Evolutionary conservation across 2,797 vertebrate species (phyloP), one percentile per base, ranked within the genome.

Genomic region (Hafferia zeledoni): DNA sequence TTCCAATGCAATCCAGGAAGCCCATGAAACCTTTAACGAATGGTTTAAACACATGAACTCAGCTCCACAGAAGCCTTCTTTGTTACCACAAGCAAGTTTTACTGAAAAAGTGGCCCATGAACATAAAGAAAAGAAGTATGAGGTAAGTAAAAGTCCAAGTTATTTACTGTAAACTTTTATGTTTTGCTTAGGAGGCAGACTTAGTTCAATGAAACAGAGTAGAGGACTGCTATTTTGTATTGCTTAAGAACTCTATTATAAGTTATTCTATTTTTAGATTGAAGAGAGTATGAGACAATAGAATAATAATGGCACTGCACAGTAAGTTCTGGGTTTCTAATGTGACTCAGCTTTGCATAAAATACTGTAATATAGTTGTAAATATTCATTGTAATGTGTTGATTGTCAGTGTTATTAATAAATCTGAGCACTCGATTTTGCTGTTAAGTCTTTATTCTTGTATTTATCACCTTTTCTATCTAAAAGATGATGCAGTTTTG

Each of bases 11-110:
- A 96, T 95, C 83, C 93, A 99, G 98, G 98, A 99, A 97, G 98
- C 98, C 71, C 98, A 99, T 17, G 99, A 99, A 97, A 98, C 99
- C 4, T 99, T 99, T 97, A 99, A 98, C 30, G 99, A 99, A 39
- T 99, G 99, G 99, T 99, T 99, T 97, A 98, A 98, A 90, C 99
- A 99, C 97, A 99, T 99, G 96, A 99, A 99, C 91, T 98, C 98
- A 2, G 98, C 98, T 79, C 99, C 99, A 5, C 98, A 99, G 95
- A 99, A 99, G 92, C 99, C 99, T 33, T 97, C 97, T 13, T 97
- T 98, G 37, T 97, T 98, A 24, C 96, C 98, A 2, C 98, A 99
- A 91, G 98, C 98, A 93, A 99, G 98, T 87, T 99, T 99, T 97
- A 99, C 98, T 31, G 99, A 99, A 98, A 98, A 97, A 91, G 99